A percentile compares a stretch with the other conserved stretches of the same genome.
Evolutionary conservation across 2,888 invertebrate species (phyloP).

Genomic region (Hypomecis atomaria): DNA sequence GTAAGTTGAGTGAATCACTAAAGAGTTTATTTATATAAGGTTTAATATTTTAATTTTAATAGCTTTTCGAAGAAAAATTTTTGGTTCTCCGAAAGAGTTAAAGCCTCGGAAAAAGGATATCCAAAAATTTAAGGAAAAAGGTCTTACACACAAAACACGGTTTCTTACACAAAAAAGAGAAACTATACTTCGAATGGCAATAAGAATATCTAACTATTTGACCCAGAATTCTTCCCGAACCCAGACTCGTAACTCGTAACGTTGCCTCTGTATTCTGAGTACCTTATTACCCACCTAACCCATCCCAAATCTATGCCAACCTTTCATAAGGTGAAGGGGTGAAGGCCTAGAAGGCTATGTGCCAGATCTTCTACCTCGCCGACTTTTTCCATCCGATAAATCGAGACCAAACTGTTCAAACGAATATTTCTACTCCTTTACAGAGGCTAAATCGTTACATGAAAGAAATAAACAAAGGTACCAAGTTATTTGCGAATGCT

Average conservation of each 20-base stretch:
- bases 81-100: too few species aligned
- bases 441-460: slow-evolving; percentile 34
- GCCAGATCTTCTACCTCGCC: slow-evolving; percentile 37
- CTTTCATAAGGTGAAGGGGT: slow-evolving; percentile 1
- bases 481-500: slow-evolving; percentile 21
- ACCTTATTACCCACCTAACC: too few species aligned
- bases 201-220: not conserved
- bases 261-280: not conserved
- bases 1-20: too few species aligned
- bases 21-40: too few species aligned
- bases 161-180: too few species aligned
- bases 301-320: not conserved
- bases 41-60: too few species aligned
- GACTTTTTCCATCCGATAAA: slow-evolving; percentile 37
- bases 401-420: slow-evolving; percentile 26
- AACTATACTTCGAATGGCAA: too few species aligned
- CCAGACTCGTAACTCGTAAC: not conserved
- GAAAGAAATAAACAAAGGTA: slow-evolving; percentile 36
- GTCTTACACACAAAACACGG: too few species aligned
- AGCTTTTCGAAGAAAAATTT: too few species aligned
- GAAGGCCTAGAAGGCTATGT: slow-evolving; percentile 7
- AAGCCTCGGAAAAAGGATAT: too few species aligned
- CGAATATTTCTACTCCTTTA: slow-evolving; percentile 24
- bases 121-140: too few species aligned
- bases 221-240: not conserved